Evolutionary conservation across 1,140 invertebrate species (phyloP).

Genomic region (Capitella teleta): DNA sequence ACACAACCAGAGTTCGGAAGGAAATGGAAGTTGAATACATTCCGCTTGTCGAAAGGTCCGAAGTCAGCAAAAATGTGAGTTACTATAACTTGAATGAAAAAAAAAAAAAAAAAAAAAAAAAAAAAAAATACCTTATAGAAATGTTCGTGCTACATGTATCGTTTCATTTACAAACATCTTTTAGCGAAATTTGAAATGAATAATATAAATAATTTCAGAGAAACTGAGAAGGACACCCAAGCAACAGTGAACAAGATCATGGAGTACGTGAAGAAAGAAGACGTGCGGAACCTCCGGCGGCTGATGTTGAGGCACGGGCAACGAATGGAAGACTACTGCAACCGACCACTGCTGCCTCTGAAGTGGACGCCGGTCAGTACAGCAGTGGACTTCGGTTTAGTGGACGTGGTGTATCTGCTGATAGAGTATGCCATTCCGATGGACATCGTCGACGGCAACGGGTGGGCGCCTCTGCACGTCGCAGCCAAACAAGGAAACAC

Average conservation of each 20-base stretch:
- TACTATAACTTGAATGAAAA: too few species aligned
- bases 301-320: not conserved
- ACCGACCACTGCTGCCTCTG: not conserved
- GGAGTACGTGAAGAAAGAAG: constrained; percentile 3
- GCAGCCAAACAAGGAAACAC: not conserved
- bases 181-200: too few species aligned
- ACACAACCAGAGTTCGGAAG: too few species aligned
- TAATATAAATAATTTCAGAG: too few species aligned
- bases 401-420: constrained; percentile 2
- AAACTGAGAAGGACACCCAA: too few species aligned
- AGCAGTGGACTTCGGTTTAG: constrained; percentile 1
- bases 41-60: too few species aligned
- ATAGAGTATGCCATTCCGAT: not conserved
- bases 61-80: too few species aligned
- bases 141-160: too few species aligned
- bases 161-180: too few species aligned
- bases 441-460: constrained; percentile 4
- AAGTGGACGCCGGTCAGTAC: constrained; percentile 1
- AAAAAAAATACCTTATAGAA: too few species aligned
- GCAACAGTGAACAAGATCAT: not conserved
- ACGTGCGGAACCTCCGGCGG: constrained; percentile 7
- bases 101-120: too few species aligned
- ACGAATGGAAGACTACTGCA: not conserved
- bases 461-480: not conserved
- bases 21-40: too few species aligned